A percentile compares a stretch with the other conserved stretches of the same genome.
phyloP scores from a whole-genome alignment of 2,888 invertebrate genomes.

The Melolontha melolontha region DNA sequence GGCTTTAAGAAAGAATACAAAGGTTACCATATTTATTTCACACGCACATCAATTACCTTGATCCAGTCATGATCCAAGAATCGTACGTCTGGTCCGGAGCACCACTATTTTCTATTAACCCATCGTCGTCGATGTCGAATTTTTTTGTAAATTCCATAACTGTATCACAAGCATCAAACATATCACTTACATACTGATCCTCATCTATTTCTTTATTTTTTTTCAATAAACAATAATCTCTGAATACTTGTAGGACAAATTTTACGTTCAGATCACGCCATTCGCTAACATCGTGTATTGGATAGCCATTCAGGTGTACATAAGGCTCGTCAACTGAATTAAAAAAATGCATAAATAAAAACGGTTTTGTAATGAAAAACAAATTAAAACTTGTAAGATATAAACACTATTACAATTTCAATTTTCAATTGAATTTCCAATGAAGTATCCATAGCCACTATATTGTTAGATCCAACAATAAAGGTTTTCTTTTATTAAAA shows the following conservation, averaged over 20 bases:
- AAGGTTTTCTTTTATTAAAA: too few relatives aligned
- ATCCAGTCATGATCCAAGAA: slow-evolving; percentile 91
- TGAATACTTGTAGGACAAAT: slow-evolving; percentile 88
- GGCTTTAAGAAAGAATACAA: too few relatives aligned
- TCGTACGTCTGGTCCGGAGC: slow-evolving; percentile 94
- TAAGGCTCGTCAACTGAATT: slow-evolving; percentile 85
- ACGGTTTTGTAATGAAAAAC: too few relatives aligned
- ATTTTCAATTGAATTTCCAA: too few relatives aligned
- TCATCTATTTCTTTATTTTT: slow-evolving; percentile 53
- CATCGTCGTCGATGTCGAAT: slow-evolving; percentile 88
- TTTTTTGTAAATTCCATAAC: slow-evolving; percentile 74
- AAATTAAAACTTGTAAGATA: too few relatives aligned
- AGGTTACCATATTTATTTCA: too few relatives aligned
- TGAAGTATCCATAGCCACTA: too few relatives aligned
- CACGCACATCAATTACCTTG: slow-evolving; percentile 76
- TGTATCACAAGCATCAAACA: slow-evolving; percentile 73
- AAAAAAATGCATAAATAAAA: slow-evolving; percentile 39
- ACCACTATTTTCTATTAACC: slow-evolving; percentile 90
- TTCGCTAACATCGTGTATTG: slow-evolving; percentile 89
- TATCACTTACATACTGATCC: slow-evolving; percentile 70
- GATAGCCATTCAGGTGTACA: slow-evolving; percentile 85
- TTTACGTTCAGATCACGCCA: slow-evolving; percentile 96
- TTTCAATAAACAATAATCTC: slow-evolving; percentile 81
- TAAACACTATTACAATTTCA: too few relatives aligned
- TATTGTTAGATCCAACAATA: too few relatives aligned